phyloP scores from a whole-genome alignment of 2,113 vertebrate genomes.

The Tupaia tana region DNA sequence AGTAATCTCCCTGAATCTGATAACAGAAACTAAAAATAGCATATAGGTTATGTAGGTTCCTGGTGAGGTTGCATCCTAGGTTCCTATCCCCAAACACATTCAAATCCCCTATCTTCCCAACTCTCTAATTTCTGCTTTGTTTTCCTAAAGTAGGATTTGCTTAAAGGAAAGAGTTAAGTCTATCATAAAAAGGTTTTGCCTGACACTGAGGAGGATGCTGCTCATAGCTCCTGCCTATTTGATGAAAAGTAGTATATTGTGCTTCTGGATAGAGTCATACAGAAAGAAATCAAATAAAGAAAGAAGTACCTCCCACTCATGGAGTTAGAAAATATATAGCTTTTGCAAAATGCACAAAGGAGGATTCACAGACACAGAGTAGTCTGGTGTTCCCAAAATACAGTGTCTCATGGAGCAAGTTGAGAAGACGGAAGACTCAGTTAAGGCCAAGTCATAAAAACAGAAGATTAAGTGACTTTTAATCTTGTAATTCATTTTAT shows the following conservation, averaged over 20 bases:
- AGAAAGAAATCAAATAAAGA: constrained; percentile 35
- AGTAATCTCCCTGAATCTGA: background rate
- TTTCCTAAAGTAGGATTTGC: background rate
- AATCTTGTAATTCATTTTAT: constrained; percentile 65
- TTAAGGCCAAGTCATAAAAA: constrained; percentile 54
- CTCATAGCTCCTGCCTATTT: background rate
- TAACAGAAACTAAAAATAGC: background rate
- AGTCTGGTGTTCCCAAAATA: constrained; percentile 2
- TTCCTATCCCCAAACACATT: background rate
- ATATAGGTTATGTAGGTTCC: rapidly evolving
- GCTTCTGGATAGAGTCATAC: constrained; percentile 53
- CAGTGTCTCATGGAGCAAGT: background rate
- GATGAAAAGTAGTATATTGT: constrained; percentile 42
- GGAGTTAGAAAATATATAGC: constrained; percentile 55
- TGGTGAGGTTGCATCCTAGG: background rate
- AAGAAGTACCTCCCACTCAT: constrained; percentile 13
- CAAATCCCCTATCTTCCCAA: background rate
- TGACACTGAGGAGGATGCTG: background rate
- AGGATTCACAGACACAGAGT: constrained; percentile 40
- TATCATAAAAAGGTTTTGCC: background rate
- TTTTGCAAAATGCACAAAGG: constrained; percentile 44
- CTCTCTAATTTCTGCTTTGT: background rate
- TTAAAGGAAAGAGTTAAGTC: constrained; percentile 31
- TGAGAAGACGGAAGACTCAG: constrained; percentile 32
- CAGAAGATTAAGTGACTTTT: constrained; percentile 37